Percentiles rank a stretch among this genome's conserved stretches.
phyloP scores from a whole-genome alignment of 1,140 invertebrate genomes.

The Helicoverpa armigera region DNA sequence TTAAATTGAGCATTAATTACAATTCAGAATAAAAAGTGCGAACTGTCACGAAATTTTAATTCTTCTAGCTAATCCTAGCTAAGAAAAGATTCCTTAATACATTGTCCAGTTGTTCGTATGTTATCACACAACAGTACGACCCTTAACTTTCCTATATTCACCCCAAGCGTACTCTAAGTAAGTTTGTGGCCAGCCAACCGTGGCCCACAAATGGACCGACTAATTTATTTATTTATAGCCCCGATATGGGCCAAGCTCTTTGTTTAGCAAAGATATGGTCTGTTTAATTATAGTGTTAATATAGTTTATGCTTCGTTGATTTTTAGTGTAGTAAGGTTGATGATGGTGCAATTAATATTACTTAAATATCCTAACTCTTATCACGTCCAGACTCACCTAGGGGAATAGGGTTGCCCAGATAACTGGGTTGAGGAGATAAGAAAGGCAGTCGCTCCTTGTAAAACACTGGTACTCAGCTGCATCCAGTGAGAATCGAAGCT shows the following conservation, averaged over 20 bases:
- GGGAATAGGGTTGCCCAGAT: no score
- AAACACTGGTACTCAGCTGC: no score
- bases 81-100: background rate
- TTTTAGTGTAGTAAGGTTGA: no score
- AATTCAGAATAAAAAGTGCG: no score
- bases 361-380: no score
- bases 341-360: no score
- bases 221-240: slow-evolving; percentile 51
- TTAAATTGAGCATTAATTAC: no score
- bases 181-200: slow-evolving; percentile 42
- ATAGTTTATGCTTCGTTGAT: background rate
- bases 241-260: slow-evolving; percentile 39
- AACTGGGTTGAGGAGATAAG: no score
- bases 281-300: slow-evolving; percentile 45
- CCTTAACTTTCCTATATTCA: slow-evolving; percentile 45
- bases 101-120: background rate
- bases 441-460: no score
- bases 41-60: no score
- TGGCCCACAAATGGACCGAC: slow-evolving; percentile 40
- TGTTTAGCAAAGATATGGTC: slow-evolving; percentile 32
- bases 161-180: slow-evolving; percentile 47
- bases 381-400: no score
- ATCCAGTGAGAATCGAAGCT: no score
- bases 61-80: background rate
- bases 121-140: slow-evolving; percentile 19